Conservation (phyloP, 2,113 vertebrate species). For the Penelope pileata region DNA sequence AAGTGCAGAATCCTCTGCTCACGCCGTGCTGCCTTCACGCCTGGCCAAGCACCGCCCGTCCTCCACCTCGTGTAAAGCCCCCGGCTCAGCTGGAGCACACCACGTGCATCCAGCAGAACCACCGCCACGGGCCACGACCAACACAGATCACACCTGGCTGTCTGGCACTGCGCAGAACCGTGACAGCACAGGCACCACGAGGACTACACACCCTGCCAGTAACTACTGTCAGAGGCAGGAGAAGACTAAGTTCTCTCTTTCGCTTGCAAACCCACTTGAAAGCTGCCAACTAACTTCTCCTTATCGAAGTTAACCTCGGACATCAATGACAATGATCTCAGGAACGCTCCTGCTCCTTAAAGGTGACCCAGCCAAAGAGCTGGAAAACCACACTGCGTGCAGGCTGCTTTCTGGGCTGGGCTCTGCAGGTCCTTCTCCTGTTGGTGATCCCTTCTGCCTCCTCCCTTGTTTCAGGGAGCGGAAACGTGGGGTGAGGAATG, state of each 20-base stretch:
- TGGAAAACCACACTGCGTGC: rapidly evolving
- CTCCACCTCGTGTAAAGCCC: not conserved
- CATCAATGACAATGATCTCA: not conserved
- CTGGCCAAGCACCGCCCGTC: slow-evolving; percentile 14
- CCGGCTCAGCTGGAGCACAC: not conserved
- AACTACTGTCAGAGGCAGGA: not conserved
- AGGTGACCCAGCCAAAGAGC: not conserved
- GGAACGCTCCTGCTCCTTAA: not conserved
- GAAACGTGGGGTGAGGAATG: not conserved
- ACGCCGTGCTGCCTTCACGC: not conserved
- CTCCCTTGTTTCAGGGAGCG: not conserved
- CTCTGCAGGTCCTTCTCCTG: not conserved
- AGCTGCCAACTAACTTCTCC: not conserved
- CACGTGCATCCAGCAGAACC: not conserved
- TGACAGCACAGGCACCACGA: not conserved
- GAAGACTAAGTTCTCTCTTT: not conserved
- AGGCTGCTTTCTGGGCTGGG: not conserved
- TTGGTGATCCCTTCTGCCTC: not conserved
- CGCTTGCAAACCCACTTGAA: not conserved
- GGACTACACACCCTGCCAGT: not conserved
- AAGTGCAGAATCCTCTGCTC: slow-evolving; percentile 14
- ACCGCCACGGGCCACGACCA: not conserved
- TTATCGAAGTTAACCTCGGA: not conserved
- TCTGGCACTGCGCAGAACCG: not conserved
- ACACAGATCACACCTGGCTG: not conserved